A percentile compares a stretch with the other conserved stretches of the same genome.
Conservation (phyloP, 2,113 vertebrate genomes). For the Myotis davidii region DNA sequence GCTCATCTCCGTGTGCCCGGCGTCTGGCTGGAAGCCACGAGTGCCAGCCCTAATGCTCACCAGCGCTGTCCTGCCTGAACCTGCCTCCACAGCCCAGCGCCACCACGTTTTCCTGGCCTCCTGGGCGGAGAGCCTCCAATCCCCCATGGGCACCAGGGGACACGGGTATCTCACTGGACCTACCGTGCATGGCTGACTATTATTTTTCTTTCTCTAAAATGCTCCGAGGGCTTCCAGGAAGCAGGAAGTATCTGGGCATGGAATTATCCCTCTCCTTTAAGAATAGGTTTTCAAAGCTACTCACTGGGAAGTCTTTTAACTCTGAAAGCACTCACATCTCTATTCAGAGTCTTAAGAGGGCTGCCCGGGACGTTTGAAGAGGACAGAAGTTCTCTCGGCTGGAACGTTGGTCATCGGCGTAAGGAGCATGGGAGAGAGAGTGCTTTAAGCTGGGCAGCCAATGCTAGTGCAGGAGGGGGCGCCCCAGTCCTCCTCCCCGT, state of each 20-base stretch:
- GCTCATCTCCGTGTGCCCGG: neutral
- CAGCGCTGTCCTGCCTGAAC: neutral
- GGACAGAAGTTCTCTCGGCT: neutral
- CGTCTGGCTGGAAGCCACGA: neutral
- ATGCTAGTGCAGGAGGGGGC: neutral
- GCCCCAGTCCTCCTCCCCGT: fast-evolving
- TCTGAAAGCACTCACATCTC: neutral
- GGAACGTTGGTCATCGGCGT: neutral
- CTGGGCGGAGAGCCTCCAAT: neutral
- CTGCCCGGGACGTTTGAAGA: conserved; percentile 16
- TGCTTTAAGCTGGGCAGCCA: neutral
- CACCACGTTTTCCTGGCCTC: neutral
- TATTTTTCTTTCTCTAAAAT: neutral
- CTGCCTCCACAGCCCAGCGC: neutral
- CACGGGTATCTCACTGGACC: neutral
- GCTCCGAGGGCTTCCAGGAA: neutral
- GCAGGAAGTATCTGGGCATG: neutral
- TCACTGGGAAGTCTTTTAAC: neutral
- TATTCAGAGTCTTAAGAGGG: conserved; percentile 31
- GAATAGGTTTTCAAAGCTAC: neutral
- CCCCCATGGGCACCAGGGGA: neutral
- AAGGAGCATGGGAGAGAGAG: fast-evolving
- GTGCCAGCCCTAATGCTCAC: fast-evolving
- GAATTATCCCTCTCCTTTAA: neutral
- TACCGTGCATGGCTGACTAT: neutral